Evolutionary conservation across 37 sponge, comb jelly and placozoan genomes (phyloP).

Genomic region (Crambe crambe): DNA sequence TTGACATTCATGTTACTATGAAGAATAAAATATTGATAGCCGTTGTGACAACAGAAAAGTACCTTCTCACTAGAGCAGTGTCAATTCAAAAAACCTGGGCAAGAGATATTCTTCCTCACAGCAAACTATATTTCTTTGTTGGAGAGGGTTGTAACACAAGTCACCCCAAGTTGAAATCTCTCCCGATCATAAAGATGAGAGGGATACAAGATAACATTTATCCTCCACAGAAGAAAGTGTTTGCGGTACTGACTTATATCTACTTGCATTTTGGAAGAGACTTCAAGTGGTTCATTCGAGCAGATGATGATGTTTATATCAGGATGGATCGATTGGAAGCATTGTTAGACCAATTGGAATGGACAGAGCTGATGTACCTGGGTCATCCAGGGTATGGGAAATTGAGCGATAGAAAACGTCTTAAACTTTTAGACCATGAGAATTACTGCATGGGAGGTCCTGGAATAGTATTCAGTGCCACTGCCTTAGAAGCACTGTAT

Average conservation of each 20-base stretch:
- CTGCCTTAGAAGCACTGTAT: slow-evolving; percentile 30
- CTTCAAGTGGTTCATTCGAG: slow-evolving; percentile 81
- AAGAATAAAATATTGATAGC: slow-evolving; percentile 48
- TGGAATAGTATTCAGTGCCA: slow-evolving; percentile 64
- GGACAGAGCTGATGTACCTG: slow-evolving; percentile 47
- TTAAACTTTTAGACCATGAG: slow-evolving; percentile 67
- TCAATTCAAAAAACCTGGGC: slow-evolving; percentile 76
- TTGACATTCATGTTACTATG: too few species aligned
- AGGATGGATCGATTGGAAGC: slow-evolving; percentile 24
- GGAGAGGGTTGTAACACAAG: slow-evolving; percentile 56
- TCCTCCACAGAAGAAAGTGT: slow-evolving; percentile 62
- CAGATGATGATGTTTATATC: slow-evolving; percentile 70
- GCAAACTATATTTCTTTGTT: slow-evolving; percentile 55
- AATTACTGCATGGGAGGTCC: slow-evolving; percentile 85
- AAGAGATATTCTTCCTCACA: slow-evolving; percentile 26
- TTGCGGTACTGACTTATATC: slow-evolving; percentile 69
- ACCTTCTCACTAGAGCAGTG: slow-evolving; percentile 59
- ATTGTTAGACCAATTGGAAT: slow-evolving; percentile 50
- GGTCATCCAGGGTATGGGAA: slow-evolving; percentile 59
- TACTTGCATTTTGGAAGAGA: slow-evolving; percentile 55
- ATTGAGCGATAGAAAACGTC: slow-evolving; percentile 30
- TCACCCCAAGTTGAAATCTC: neutral
- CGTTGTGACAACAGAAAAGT: slow-evolving; percentile 62
- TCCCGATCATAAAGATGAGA: slow-evolving; percentile 52
- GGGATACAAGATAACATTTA: slow-evolving; percentile 59